These are phyloP conservation scores for Pomacea maculata DNA, from an alignment of 1,140 invertebrate genomes.

Conservation along the genomic window DNA sequence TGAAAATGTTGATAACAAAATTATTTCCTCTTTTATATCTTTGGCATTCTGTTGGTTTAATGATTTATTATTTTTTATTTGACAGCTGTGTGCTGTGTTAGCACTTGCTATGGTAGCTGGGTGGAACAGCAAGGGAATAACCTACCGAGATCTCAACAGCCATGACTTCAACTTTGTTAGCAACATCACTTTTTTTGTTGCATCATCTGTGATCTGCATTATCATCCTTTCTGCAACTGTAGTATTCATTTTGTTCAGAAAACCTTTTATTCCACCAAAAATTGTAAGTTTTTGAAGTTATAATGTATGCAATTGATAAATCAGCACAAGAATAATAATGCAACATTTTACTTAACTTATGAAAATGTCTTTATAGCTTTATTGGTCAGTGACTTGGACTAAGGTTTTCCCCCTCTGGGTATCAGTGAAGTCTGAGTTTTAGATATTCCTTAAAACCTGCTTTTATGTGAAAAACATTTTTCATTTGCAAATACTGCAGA, in stretches of 20 bases:
- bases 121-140: constrained; percentile 26
- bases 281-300: constrained; percentile 11
- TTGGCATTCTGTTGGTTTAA: too few relatives aligned
- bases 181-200: constrained; percentile 32
- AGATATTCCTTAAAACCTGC: too few relatives aligned
- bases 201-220: constrained; percentile 25
- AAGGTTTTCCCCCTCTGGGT: too few relatives aligned
- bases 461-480: too few relatives aligned
- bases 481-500: too few relatives aligned
- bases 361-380: too few relatives aligned
- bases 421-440: too few relatives aligned
- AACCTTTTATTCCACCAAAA: constrained; percentile 17
- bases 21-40: too few relatives aligned
- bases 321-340: neutral
- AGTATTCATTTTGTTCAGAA: constrained; percentile 5
- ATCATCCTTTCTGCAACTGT: constrained; percentile 20
- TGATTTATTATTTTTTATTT: neutral
- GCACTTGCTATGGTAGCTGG: constrained; percentile 25
- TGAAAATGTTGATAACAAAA: too few relatives aligned
- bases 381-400: too few relatives aligned
- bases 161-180: constrained; percentile 27
- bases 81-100: constrained; percentile 25
- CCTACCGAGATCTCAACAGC: constrained; percentile 26
- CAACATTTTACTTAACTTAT: too few relatives aligned
- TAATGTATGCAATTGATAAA: neutral